Evolutionary conservation across 2,888 invertebrate genomes (phyloP).

Genomic region (Watsonalla cultraria): DNA sequence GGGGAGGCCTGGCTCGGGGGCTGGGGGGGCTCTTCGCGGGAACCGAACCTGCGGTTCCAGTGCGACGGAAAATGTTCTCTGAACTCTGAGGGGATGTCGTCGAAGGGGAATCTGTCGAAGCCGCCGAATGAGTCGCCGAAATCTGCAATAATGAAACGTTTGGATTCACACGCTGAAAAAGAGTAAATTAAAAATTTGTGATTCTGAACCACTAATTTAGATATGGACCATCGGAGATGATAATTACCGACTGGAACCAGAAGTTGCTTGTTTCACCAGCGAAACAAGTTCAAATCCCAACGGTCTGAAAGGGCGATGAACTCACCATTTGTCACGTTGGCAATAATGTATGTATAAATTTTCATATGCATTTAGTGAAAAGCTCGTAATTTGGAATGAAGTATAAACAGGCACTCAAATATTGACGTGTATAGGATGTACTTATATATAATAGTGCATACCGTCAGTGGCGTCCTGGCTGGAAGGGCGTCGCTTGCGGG

Average conservation of each 20-base stretch:
- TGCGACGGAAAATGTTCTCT: conserved; percentile 69
- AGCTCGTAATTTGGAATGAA: too few species aligned
- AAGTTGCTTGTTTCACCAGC: too few species aligned
- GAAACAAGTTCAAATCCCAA: too few species aligned
- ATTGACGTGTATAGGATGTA: too few species aligned
- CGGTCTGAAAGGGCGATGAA: too few species aligned
- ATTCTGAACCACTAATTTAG: conserved; percentile 9
- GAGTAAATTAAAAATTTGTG: conserved; percentile 12
- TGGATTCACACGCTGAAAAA: conserved; percentile 39
- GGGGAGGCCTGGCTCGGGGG: conserved; percentile 29
- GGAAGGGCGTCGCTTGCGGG: conserved; percentile 65
- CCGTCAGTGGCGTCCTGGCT: conserved; percentile 69
- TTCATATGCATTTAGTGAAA: too few species aligned
- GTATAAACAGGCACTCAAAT: too few species aligned
- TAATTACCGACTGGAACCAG: too few species aligned
- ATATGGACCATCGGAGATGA: too few species aligned
- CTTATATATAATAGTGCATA: too few species aligned
- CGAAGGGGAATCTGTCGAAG: conserved; percentile 76
- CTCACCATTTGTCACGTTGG: too few species aligned
- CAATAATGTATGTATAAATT: too few species aligned
- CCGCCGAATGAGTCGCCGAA: conserved; percentile 68
- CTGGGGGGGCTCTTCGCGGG: conserved; percentile 47
- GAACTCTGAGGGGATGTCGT: conserved; percentile 73
- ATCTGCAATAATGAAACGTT: conserved; percentile 62
- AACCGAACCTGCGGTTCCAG: conserved; percentile 62